Percentiles rank a stretch among this genome's conserved stretches.
Conservation (phyloP, 2,797 vertebrate species). For the Siniperca obscura region DNA sequence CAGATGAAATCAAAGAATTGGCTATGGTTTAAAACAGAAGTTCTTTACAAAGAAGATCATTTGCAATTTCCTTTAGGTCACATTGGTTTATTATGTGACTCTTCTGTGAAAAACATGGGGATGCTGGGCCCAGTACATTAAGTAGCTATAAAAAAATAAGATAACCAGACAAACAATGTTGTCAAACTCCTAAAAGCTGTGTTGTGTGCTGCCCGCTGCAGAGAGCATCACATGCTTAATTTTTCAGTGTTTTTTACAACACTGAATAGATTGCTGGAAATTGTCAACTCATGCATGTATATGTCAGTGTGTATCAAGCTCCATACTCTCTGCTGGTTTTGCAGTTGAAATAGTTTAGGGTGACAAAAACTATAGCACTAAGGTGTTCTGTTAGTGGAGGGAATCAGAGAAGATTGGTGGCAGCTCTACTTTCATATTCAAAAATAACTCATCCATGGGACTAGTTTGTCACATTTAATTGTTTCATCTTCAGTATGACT, state of each 20-base stretch:
- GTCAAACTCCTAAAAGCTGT: conserved; percentile 6
- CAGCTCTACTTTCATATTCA: conserved; percentile 2
- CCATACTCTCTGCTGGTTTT: background rate
- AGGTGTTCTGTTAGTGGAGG: background rate
- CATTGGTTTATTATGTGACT: conserved; percentile 10
- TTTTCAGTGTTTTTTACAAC: background rate
- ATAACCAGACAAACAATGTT: conserved; percentile 15
- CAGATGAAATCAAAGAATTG: background rate
- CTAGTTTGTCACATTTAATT: conserved; percentile 7
- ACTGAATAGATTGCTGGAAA: conserved; percentile 22
- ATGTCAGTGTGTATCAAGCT: conserved; percentile 13
- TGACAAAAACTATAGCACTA: background rate
- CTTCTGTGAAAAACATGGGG: background rate
- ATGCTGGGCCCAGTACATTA: background rate
- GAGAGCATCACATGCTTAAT: conserved; percentile 14
- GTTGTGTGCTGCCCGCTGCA: conserved; percentile 15
- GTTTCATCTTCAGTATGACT: background rate
- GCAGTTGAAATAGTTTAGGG: conserved; percentile 1
- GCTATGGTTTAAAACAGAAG: background rate
- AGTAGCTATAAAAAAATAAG: background rate
- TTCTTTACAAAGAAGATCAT: background rate
- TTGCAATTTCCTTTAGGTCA: background rate
- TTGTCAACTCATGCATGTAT: conserved; percentile 15
- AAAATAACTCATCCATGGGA: background rate
- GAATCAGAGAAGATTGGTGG: background rate